Percentiles rank a stretch among this genome's conserved stretches.
Evolutionary conservation across 2,888 invertebrate species (phyloP).

Genomic region (Epinotia demarniana): DNA sequence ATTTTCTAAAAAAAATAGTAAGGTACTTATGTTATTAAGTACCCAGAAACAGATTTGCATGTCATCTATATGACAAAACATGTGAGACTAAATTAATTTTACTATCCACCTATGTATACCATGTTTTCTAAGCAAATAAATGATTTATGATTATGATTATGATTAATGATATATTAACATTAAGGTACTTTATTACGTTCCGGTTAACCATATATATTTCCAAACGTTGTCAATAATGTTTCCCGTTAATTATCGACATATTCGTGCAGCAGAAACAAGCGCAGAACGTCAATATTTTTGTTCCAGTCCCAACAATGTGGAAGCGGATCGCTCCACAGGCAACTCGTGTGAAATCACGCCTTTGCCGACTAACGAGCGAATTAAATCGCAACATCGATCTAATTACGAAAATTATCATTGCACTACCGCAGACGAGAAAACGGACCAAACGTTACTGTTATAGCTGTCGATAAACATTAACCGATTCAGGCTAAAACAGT

Average conservation of each 20-base stretch:
- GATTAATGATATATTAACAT: too few species aligned
- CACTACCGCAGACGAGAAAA: slow-evolving; percentile 27
- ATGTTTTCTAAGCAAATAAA: too few species aligned
- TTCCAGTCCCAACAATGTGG: slow-evolving; percentile 24
- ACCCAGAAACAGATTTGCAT: too few species aligned
- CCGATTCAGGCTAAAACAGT: not conserved
- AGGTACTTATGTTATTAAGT: too few species aligned
- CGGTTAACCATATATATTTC: too few species aligned
- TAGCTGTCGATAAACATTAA: slow-evolving; percentile 19
- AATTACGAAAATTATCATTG: slow-evolving; percentile 37
- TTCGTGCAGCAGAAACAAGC: not conserved
- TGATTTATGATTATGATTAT: too few species aligned
- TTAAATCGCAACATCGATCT: slow-evolving; percentile 35
- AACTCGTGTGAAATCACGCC: slow-evolving; percentile 52
- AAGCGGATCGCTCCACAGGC: slow-evolving; percentile 44
- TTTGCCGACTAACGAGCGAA: slow-evolving; percentile 46
- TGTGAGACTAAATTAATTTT: too few species aligned
- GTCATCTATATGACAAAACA: too few species aligned
- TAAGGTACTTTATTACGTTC: too few species aligned
- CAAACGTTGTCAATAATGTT: not conserved
- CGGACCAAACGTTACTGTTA: slow-evolving; percentile 24
- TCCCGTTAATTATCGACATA: not conserved
- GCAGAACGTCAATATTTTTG: slow-evolving; percentile 18
- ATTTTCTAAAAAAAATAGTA: too few species aligned
- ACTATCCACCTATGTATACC: too few species aligned